Evolutionary conservation across 1,140 invertebrate species (phyloP), one percentile per base, ranked within the genome.

Genomic region (Hermetia illucens): DNA sequence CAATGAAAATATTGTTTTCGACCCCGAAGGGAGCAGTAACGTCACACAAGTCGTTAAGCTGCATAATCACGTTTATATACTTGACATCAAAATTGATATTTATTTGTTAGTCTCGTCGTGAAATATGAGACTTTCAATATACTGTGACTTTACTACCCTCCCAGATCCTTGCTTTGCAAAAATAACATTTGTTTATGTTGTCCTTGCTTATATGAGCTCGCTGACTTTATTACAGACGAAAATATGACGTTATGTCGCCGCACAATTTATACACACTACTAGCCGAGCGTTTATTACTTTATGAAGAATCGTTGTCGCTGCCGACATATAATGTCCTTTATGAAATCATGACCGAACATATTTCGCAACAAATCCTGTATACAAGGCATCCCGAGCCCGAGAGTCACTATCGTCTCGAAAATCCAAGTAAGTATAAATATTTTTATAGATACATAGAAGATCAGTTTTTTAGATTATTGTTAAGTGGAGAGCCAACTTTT

Each of bases 261-360:
- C 82, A 95, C 64, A 98, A 99, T 72, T 71, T 98, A 46, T 98
- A 98, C 65, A 95, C 93, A 13, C 61, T 99, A 41, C 68, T 99
- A 38, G 84, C 91, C 3, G 94, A 97, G 60, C 72, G 92, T 42
- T 68, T 99, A 38, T 70, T 94, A 41, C 62, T 92, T 5, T 87
- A 94, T 55, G 82, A 89, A 53, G 86, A 88, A 60, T 81, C 80
- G 13, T 70, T 98, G 15, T 80, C 88, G 15, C 66, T 97, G 57
- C 79, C 91, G 25, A 94, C 88, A 8, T 99, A 99, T 70, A 97
- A 98, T 69, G 92, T 93, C 41, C 75, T 99, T n/a, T 98, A 95
- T 66, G 95, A 99, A 76, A 88, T 96, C 54, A 77, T 98, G 69
- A 95, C 91, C 1, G 94, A 98, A 62, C 85, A 93, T 53, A 91